These are phyloP conservation scores for Mormyrops boulengeri DNA, from an alignment of 2,797 vertebrate species.

Conservation along the genomic window DNA sequence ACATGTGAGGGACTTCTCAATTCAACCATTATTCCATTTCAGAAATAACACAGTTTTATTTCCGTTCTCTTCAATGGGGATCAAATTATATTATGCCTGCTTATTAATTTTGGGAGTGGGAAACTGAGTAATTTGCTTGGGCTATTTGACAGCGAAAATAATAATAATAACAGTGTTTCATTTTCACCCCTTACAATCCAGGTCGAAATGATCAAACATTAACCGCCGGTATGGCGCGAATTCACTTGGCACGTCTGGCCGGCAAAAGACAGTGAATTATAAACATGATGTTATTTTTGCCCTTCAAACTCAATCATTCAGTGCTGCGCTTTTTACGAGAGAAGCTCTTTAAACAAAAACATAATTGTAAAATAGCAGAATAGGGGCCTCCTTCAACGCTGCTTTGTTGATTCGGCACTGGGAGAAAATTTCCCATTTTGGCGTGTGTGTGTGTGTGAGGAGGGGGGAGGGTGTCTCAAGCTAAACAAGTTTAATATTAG, in stretches of 20 bases:
- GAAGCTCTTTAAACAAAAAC: background rate
- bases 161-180: background rate
- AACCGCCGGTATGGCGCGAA: background rate
- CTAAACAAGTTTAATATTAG: background rate
- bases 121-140: background rate
- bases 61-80: background rate
- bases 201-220: background rate
- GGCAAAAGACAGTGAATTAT: background rate
- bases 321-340: background rate
- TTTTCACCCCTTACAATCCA: background rate
- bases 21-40: background rate
- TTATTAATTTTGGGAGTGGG: background rate
- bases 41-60: background rate
- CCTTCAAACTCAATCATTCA: background rate
- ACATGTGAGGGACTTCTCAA: background rate
- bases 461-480: background rate
- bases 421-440: background rate
- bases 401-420: background rate
- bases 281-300: background rate
- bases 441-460: background rate
- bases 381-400: background rate
- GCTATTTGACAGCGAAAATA: constrained; percentile 6
- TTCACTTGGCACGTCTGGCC: background rate
- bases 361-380: background rate
- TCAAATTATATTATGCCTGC: background rate